phyloP scores from a whole-genome alignment of 2,113 vertebrate genomes.

The Prionailurus bengalensis region DNA sequence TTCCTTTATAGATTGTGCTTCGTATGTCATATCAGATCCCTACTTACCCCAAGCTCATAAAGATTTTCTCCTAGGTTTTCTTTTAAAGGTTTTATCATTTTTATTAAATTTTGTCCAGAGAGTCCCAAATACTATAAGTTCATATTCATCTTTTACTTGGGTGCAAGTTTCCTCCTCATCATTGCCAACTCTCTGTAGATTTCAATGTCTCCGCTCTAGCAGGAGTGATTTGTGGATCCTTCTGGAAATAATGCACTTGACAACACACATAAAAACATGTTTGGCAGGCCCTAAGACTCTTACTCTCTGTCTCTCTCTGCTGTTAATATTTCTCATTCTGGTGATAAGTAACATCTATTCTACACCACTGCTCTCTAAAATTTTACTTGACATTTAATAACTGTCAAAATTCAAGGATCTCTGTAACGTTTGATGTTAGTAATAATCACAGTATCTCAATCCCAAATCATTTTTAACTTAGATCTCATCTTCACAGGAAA shows the following conservation, averaged over 20 bases:
- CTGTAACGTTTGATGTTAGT: constrained; percentile 36
- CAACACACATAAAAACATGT: not conserved
- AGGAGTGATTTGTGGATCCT: not conserved
- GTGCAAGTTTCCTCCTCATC: not conserved
- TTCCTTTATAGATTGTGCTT: not conserved
- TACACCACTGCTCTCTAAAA: constrained; percentile 31
- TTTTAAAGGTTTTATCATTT: not conserved
- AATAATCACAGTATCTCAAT: constrained; percentile 14
- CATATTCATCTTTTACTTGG: not conserved
- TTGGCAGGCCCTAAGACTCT: not conserved
- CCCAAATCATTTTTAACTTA: constrained; percentile 39
- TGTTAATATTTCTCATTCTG: constrained; percentile 37
- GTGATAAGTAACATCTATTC: not conserved
- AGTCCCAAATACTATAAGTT: not conserved
- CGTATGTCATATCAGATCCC: not conserved
- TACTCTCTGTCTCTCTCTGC: not conserved
- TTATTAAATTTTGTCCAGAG: constrained; percentile 26
- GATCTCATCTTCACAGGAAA: not conserved
- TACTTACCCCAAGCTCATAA: not conserved
- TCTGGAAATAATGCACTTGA: not conserved
- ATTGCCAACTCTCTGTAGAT: not conserved
- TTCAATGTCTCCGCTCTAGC: not conserved
- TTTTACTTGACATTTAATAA: constrained; percentile 56
- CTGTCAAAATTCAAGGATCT: constrained; percentile 23
- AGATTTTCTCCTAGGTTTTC: not conserved